A percentile compares a stretch with the other conserved stretches of the same genome.
These are phyloP conservation scores for Origma solitaria DNA, from an alignment of 2,113 vertebrate species.

Conservation along the genomic window DNA sequence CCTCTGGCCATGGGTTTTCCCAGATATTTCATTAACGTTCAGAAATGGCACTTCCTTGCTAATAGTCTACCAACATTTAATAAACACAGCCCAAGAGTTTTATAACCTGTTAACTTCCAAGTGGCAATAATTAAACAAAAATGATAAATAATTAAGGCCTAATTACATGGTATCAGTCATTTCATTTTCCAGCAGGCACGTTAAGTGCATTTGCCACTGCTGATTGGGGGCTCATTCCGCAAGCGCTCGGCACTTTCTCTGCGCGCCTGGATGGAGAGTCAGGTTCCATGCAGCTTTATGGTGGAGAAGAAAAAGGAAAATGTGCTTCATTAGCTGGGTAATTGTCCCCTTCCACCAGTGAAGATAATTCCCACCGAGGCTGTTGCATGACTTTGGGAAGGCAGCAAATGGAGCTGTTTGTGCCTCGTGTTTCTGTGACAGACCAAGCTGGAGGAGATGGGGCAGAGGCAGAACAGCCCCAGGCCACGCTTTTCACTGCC, in stretches of 20 bases:
- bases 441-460: background rate
- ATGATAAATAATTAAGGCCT: conserved; percentile 82
- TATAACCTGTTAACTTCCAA: conserved; percentile 78
- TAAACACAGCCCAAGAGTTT: conserved; percentile 78
- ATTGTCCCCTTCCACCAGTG: conserved; percentile 54
- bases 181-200: conserved; percentile 65
- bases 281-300: conserved; percentile 42
- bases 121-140: conserved; percentile 81
- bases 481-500: background rate
- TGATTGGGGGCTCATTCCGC: conserved; percentile 14
- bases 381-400: conserved; percentile 35
- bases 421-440: background rate
- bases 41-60: conserved; percentile 52
- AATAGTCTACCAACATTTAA: conserved; percentile 72
- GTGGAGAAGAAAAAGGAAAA: conserved; percentile 41
- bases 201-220: conserved; percentile 57
- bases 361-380: conserved; percentile 36
- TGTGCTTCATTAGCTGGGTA: conserved; percentile 60
- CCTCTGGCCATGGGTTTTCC: conserved; percentile 25
- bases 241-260: background rate
- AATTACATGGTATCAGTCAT: conserved; percentile 77
- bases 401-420: background rate
- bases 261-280: background rate
- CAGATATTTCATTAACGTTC: conserved; percentile 59
- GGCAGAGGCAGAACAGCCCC: background rate